Conservation (phyloP, 2,113 vertebrate species). For the Sigmodon hispidus region DNA sequence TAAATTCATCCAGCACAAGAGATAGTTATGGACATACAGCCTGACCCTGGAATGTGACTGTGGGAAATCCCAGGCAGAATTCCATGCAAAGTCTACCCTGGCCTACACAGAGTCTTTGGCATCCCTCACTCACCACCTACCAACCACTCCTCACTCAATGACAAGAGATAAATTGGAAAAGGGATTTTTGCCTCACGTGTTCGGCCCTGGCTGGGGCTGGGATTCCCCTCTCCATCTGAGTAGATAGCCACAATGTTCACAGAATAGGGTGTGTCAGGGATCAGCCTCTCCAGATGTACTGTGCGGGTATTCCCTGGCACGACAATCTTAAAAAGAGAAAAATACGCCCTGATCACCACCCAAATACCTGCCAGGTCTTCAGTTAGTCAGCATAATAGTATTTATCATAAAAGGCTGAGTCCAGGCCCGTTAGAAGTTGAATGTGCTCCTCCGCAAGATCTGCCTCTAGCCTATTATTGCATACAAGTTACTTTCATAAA, state of each 20-base stretch:
- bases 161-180: background rate
- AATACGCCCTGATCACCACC: constrained; percentile 16
- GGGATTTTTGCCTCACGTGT: constrained; percentile 88
- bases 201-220: constrained; percentile 88
- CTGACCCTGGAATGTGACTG: background rate
- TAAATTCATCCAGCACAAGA: background rate
- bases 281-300: constrained; percentile 92
- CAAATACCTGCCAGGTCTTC: background rate
- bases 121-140: background rate
- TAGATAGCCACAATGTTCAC: constrained; percentile 92
- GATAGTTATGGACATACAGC: background rate
- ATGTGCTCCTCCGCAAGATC: background rate
- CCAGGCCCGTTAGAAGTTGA: background rate
- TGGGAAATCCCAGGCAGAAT: background rate
- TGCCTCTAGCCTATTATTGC: background rate
- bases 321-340: constrained; percentile 88
- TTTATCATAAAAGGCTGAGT: constrained; percentile 41
- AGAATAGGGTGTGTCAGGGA: constrained; percentile 93
- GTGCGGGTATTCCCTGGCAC: constrained; percentile 90
- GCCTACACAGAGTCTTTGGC: background rate
- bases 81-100: background rate
- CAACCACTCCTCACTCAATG: background rate
- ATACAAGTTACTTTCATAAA: constrained; percentile 10
- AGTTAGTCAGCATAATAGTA: constrained; percentile 12
- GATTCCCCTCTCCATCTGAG: constrained; percentile 91